Evolutionary conservation across 2,797 vertebrate genomes (phyloP).

Genomic region (Cuculus canorus): DNA sequence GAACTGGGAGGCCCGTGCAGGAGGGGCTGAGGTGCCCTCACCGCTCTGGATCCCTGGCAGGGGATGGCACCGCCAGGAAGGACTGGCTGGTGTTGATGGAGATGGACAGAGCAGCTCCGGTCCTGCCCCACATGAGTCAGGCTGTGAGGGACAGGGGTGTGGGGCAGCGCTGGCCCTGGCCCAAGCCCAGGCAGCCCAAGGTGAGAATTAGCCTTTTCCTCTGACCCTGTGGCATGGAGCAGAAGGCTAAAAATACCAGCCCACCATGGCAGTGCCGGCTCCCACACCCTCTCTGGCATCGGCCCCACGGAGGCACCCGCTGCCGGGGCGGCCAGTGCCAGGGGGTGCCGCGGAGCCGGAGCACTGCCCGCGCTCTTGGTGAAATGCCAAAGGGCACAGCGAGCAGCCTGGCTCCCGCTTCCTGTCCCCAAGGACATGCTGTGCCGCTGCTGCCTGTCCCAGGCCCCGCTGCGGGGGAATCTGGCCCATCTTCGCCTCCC

Average conservation of each 20-base stretch:
- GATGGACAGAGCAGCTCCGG: accelerated
- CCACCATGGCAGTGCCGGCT: neutral
- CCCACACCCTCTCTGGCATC: constrained; percentile 37
- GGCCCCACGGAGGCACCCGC: neutral
- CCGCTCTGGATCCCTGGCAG: accelerated
- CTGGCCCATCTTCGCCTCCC: neutral
- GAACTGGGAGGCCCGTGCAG: too few species aligned
- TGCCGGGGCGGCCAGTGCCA: constrained; percentile 19
- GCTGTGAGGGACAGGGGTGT: accelerated
- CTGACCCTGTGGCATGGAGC: neutral
- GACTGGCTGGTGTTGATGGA: accelerated
- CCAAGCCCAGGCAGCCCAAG: neutral
- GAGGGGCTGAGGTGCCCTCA: neutral
- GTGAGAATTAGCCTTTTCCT: constrained; percentile 45
- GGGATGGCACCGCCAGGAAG: accelerated
- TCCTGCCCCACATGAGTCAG: neutral
- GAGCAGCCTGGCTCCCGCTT: neutral
- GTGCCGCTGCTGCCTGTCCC: neutral
- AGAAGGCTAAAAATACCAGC: neutral
- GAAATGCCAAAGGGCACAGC: constrained; percentile 28
- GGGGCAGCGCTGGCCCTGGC: neutral
- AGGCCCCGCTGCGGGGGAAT: neutral
- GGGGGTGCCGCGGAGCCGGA: neutral
- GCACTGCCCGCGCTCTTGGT: neutral
- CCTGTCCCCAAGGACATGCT: constrained; percentile 8